Evolutionary conservation across 2,888 invertebrate genomes (phyloP), one percentile per base, ranked within the genome.

Genomic region (Tenodera sinensis): DNA sequence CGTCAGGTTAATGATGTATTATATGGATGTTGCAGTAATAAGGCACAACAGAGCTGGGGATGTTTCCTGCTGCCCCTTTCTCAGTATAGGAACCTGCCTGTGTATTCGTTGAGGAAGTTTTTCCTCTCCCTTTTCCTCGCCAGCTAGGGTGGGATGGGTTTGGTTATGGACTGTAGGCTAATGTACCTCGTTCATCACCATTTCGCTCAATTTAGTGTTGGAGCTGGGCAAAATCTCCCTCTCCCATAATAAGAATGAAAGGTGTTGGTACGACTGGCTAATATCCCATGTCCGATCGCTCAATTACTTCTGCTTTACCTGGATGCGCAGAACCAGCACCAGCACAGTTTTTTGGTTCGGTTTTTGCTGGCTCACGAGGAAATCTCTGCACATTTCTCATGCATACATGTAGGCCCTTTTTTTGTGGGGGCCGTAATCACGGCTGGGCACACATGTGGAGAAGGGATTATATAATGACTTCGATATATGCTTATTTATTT

Each of bases 141-240:
- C 20, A 20, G 20, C 25, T 14, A 34, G 83, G 20, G 88, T n/a
- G 84, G 84, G 83, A 42, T 28, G 89, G 87, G 89, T 85, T 86
- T 89, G 89, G 83, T 83, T 89, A 88, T 89, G 89, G 88, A 88
- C 85, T 89, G 83, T 88, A 82, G 83, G 88, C 84, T 88, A 88
- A 89, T 89, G 90, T 88, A 83, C 84, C 89, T 89, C 90, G 89
- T 90, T 86, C 90, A 90, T 90, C 90, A 90, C 90, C 90, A 90
- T 90, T 90, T 90, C 90, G 88, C 87, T 89, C 90, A 90, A 90
- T 90, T 90, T 90, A 87, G 84, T 83, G 81, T 88, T 83, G 84
- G 87, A 25, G 71, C 71, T 54, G 20, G 42, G 71, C 42, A 34
- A 71, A 71, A 8, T 85, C 89, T 30, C 30, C 84, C 88, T 81